Evolutionary conservation across 2,113 vertebrate genomes (phyloP), one percentile per base, ranked within the genome.

Genomic region (Loxodonta africana): DNA sequence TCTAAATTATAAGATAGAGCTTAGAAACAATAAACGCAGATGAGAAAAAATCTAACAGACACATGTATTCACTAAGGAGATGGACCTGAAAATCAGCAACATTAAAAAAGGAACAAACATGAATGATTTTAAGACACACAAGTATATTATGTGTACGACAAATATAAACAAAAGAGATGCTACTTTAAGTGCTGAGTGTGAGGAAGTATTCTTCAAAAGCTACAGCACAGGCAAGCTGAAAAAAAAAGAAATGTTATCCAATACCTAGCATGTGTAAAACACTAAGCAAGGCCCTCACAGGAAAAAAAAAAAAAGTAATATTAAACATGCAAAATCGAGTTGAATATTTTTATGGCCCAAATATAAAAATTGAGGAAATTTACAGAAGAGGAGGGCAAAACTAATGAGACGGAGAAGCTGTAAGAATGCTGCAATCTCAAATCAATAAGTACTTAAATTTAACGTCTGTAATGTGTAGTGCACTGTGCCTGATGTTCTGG

Each of bases 21-120:
- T 93, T 96, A 60, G 67, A 53, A 92, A 97, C 78, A 51, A 62
- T 46, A 85, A 6, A 94, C 37, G 12, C 25, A 69, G 46, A 91
- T 41, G 41, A 94, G 60, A 91, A 96, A 96, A 63, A 96, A 82
- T 33, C 57, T 89, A 85, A 87, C n/a, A 96, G 67, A 60, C 48
- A 83, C 44, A 76, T 28, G 65, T 53, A 86, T 94, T 92, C 88
- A 90, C 41, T 51, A 93, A 80, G 62, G 83, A 84, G 21, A 83
- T 28, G 18, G 95, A 51, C 53, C 80, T 84, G 67, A 63, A 91
- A 62, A 93, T 90, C 86, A 96, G 65, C 30, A 62, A 87, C 51
- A 83, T 0, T 53, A n/a, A 93, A 69, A 88, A 95, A 83, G 63
- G 73, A 90, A 63, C 74, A 94, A 91, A 30, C 15, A 82, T 67